Percentiles rank a stretch among this genome's conserved stretches.
phyloP scores from a whole-genome alignment of 2,797 vertebrate species.

The Acanthiza pusilla region DNA sequence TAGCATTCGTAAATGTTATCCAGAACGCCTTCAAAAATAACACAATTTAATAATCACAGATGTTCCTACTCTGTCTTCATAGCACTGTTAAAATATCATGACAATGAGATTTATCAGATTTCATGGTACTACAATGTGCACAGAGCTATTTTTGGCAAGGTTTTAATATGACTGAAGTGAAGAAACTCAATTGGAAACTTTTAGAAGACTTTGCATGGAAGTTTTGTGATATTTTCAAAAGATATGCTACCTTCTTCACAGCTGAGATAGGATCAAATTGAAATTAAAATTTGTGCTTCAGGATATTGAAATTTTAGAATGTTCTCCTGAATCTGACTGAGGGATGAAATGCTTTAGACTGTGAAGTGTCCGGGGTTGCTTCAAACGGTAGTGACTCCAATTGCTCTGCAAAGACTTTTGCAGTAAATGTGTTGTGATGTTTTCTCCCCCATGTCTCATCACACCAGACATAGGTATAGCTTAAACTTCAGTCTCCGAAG shows the following conservation, averaged over 20 bases:
- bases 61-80: constrained; percentile 55
- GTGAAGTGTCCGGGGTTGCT: not conserved
- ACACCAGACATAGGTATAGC: too few species aligned
- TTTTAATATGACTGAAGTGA: constrained; percentile 5
- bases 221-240: not conserved
- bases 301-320: not conserved
- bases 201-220: not conserved
- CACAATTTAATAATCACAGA: constrained; percentile 60
- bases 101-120: constrained; percentile 62
- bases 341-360: not conserved
- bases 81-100: constrained; percentile 33
- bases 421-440: not conserved
- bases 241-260: not conserved
- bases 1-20: constrained; percentile 36
- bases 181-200: constrained; percentile 9
- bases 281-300: not conserved
- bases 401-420: not conserved
- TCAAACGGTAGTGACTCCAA: not conserved
- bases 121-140: constrained; percentile 4
- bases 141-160: not conserved
- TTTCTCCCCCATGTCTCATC: not conserved
- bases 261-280: not conserved
- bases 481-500: not conserved
- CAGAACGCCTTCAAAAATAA: constrained; percentile 53
- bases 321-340: not conserved